Evolutionary conservation across 1,140 invertebrate species (phyloP).

Genomic region (silkworm (Bombyx mori)): DNA sequence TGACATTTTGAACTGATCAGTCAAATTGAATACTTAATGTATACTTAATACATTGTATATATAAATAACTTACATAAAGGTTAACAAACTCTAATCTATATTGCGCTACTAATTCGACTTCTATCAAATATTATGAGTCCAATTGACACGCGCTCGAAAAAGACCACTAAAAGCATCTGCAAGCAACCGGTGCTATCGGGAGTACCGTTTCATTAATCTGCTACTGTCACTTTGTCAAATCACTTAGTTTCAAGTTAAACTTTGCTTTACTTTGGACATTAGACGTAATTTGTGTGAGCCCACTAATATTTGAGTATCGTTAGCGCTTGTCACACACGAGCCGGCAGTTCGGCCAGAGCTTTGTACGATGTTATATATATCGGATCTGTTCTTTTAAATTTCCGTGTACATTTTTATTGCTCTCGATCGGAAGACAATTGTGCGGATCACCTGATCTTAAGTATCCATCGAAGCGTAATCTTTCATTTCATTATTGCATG

Average conservation of each 20-base stretch:
- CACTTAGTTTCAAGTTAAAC: conserved; percentile 64
- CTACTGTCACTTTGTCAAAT: conserved; percentile 54
- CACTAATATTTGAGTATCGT: conserved; percentile 65
- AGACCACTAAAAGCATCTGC: conserved; percentile 8
- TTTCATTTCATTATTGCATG: too few species aligned
- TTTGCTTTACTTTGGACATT: conserved; percentile 62
- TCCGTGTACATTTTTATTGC: too few species aligned
- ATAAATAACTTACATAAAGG: too few species aligned
- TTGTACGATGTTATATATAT: too few species aligned
- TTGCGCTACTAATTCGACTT: too few species aligned
- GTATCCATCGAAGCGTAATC: too few species aligned
- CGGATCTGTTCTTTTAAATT: neutral
- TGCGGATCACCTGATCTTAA: neutral
- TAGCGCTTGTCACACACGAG: conserved; percentile 47
- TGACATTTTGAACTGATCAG: too few species aligned
- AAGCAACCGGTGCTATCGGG: conserved; percentile 28
- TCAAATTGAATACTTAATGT: too few species aligned
- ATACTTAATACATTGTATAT: too few species aligned
- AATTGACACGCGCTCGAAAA: conserved; percentile 8
- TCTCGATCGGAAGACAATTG: neutral
- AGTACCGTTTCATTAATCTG: conserved; percentile 22
- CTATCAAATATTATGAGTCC: conserved; percentile 3
- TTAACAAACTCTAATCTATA: too few species aligned
- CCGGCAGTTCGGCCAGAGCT: conserved; percentile 2
- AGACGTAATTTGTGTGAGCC: conserved; percentile 63